phyloP scores from a whole-genome alignment of 1,140 invertebrate species.

The Drosophila jambulina region DNA sequence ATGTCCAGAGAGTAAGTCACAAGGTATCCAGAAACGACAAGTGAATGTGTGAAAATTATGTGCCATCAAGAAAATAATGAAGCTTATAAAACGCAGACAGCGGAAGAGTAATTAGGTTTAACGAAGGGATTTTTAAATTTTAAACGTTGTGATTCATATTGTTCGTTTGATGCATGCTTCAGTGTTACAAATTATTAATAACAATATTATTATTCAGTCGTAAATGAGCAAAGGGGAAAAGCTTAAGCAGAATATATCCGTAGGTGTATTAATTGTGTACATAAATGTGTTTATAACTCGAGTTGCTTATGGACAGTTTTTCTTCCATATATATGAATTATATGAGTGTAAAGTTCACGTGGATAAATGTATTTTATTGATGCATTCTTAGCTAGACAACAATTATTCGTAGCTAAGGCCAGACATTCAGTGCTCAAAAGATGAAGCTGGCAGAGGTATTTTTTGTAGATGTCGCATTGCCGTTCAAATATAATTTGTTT shows the following conservation, averaged over 20 bases:
- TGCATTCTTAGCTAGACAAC: constrained; percentile 75
- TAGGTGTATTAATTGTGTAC: constrained; percentile 46
- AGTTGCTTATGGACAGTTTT: constrained; percentile 82
- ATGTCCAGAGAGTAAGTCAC: constrained; percentile 38
- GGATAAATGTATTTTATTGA: constrained; percentile 80
- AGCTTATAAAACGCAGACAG: constrained; percentile 28
- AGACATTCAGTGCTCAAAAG: constrained; percentile 32
- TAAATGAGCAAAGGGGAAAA: not conserved
- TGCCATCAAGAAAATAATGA: constrained; percentile 67
- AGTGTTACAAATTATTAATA: constrained; percentile 49
- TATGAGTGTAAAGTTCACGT: constrained; percentile 51
- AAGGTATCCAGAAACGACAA: constrained; percentile 43
- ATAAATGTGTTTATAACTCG: constrained; percentile 40
- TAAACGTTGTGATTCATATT: constrained; percentile 80
- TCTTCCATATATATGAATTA: constrained; percentile 65
- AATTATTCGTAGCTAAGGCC: constrained; percentile 62
- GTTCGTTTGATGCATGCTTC: constrained; percentile 75
- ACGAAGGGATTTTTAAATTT: constrained; percentile 64
- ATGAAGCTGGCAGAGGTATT: constrained; percentile 35
- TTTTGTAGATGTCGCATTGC: constrained; percentile 69
- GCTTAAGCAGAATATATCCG: constrained; percentile 17
- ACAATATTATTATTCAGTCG: constrained; percentile 50
- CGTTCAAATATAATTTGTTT: constrained; percentile 42
- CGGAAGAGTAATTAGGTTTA: constrained; percentile 38
- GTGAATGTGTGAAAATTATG: constrained; percentile 75